Conservation (phyloP, 2,797 vertebrate species). For the Botia kubotai region DNA sequence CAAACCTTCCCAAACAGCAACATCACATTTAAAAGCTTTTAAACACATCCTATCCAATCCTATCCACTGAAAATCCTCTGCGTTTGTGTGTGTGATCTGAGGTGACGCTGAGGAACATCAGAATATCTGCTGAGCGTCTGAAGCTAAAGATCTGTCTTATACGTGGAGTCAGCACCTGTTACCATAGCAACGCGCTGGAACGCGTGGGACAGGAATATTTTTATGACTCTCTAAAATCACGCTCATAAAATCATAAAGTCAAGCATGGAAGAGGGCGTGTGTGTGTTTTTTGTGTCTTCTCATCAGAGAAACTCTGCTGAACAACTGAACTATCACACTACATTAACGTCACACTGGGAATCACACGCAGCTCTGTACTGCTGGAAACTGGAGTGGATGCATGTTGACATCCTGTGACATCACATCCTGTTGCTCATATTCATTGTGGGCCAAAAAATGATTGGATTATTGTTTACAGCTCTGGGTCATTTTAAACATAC, state of each 20-base stretch:
- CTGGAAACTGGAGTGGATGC: too few relatives aligned
- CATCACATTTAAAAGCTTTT: background rate
- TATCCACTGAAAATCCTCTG: background rate
- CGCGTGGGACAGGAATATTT: conserved; percentile 52
- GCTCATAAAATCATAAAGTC: conserved; percentile 45
- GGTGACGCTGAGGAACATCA: conserved; percentile 5
- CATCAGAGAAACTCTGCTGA: conserved; percentile 34
- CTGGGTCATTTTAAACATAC: too few relatives aligned
- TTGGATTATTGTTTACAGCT: too few relatives aligned
- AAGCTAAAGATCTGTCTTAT: conserved; percentile 37
- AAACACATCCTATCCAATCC: background rate
- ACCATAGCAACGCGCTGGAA: conserved; percentile 59
- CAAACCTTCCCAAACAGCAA: background rate
- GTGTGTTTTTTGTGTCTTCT: background rate
- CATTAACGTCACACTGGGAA: background rate
- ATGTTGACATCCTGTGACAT: too few relatives aligned
- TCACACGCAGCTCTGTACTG: too few relatives aligned
- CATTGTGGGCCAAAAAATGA: too few relatives aligned
- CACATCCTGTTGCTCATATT: too few relatives aligned
- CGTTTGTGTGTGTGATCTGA: background rate
- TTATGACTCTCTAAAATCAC: conserved; percentile 49
- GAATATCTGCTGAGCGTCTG: conserved; percentile 11
- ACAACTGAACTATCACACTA: conserved; percentile 9
- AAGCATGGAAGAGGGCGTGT: conserved; percentile 23
- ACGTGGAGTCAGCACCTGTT: conserved; percentile 53